Evolutionary conservation across 1,140 invertebrate species (phyloP), one percentile per base, ranked within the genome.

Genomic region (Drosophila fuyamai): DNA sequence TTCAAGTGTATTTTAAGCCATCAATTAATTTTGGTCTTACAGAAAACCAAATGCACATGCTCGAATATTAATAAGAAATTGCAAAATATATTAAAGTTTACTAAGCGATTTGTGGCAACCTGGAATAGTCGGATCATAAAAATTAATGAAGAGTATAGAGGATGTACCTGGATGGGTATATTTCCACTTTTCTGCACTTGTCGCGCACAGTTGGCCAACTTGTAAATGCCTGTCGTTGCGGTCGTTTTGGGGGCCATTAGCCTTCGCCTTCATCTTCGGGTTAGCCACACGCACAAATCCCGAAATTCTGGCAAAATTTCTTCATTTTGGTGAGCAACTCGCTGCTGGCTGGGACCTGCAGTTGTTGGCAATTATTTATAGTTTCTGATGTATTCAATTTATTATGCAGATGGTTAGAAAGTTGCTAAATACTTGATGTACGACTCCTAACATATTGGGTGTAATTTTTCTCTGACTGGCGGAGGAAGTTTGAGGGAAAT

Each of bases 351-450:
- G 72, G 73, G 18, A 40, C 41, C 76, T 68, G 76, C 79, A 82
- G 83, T 88, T 88, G 84, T 78, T 88, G 84, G 84, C 70, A 83
- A 89, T 89, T 89, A 89, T 89, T 89, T 89, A 89, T 89, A 89
- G 84, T 90, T 81, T 81, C 62, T 89, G 84, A 89, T 90, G 84
- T 90, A 89, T 90, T 89, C 84, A 89, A 89, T 89, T 89, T 89
- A 90, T 89, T 89, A 89, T 84, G 81, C 85, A 81, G 84, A 75
- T 81, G 67, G 61, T 61, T 84, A 80, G 84, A 89, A 89, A 85
- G 85, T 89, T 67, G 84, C 81, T 84, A 89, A 89, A 89, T 81
- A 72, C 62, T 63, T 80, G 83, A 86, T 86, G 80, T 74, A 89
- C 68, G 79, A 70, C 83, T 88, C 68, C 68, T 62, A 81, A 88